Conservation (phyloP, 2,113 vertebrate species). For the Sinocyclocheilus anophthalmus region DNA sequence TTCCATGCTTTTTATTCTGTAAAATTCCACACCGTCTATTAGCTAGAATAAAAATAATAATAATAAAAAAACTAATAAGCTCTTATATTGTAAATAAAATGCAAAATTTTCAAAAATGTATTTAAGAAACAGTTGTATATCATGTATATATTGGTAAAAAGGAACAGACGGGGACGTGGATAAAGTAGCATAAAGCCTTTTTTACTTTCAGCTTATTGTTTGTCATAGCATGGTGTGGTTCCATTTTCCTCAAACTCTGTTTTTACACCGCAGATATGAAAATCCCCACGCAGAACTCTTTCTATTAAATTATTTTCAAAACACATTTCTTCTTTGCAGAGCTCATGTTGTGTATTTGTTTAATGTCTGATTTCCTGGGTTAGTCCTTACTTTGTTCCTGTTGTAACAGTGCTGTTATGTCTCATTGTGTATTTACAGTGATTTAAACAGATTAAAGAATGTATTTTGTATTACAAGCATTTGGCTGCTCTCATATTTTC, state of each 20-base stretch:
- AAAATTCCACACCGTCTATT: conserved; percentile 28
- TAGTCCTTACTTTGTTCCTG: conserved; percentile 58
- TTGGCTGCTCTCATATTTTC: conserved; percentile 2
- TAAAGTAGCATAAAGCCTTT: conserved; percentile 20
- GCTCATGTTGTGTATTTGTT: conserved; percentile 65
- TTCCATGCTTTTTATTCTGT: conserved; percentile 15
- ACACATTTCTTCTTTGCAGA: conserved; percentile 16
- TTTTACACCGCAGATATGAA: conserved; percentile 33
- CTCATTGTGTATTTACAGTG: conserved; percentile 71
- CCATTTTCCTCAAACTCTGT: conserved; percentile 36
- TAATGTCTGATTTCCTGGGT: conserved; percentile 57
- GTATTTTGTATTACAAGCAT: conserved; percentile 77
- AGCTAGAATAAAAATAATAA: conserved; percentile 7
- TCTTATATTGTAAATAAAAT: conserved; percentile 80
- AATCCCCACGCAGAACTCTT: conserved; percentile 38
- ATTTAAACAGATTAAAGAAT: conserved; percentile 77
- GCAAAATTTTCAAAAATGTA: conserved; percentile 68
- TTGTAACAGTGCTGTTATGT: conserved; percentile 61
- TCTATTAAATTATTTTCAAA: conserved; percentile 59
- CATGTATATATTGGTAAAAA: conserved; percentile 76
- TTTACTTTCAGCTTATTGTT: neutral
- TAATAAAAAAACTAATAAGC: conserved; percentile 69
- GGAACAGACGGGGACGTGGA: conserved; percentile 56
- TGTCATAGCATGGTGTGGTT: conserved; percentile 26
- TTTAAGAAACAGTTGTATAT: conserved; percentile 79